phyloP scores from a whole-genome alignment of 2,113 vertebrate genomes.

The Bagarius yarrelli region DNA sequence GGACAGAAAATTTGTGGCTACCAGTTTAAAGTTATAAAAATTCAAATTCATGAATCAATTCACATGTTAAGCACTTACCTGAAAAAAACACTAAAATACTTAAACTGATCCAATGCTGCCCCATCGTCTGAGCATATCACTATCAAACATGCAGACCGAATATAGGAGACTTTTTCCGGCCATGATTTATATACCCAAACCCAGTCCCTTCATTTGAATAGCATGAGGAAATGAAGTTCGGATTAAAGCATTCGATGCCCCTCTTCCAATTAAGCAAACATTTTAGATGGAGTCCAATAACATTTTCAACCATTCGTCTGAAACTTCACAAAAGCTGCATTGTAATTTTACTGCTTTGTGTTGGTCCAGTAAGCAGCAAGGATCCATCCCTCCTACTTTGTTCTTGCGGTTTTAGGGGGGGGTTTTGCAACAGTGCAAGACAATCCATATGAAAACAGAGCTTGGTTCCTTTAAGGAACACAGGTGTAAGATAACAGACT shows the following conservation, averaged over 20 bases:
- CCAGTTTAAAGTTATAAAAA: background rate
- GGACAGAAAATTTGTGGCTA: background rate
- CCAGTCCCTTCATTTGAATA: conserved; percentile 30
- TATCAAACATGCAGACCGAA: background rate
- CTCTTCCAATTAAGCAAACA: background rate
- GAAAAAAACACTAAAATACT: conserved; percentile 28
- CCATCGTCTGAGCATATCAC: conserved; percentile 8
- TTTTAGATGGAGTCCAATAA: conserved; percentile 22
- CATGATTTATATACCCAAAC: conserved; percentile 29
- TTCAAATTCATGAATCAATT: background rate
- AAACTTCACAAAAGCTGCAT: background rate
- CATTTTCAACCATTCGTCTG: background rate
- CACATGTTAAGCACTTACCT: conserved; percentile 26
- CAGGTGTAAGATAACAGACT: background rate
- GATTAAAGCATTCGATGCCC: conserved; percentile 50
- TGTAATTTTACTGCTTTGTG: conserved; percentile 11
- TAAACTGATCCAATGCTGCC: conserved; percentile 2
- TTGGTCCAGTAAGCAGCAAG: background rate
- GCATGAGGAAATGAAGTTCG: conserved; percentile 55
- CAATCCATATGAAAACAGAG: background rate
- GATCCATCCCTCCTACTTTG: background rate
- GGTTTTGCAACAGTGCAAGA: too few relatives aligned
- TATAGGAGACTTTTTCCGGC: background rate
- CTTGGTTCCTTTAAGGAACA: conserved; percentile 34
- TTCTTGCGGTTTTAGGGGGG: background rate